Conservation (phyloP, 2,797 vertebrate species). For the Garrulus glandarius region DNA sequence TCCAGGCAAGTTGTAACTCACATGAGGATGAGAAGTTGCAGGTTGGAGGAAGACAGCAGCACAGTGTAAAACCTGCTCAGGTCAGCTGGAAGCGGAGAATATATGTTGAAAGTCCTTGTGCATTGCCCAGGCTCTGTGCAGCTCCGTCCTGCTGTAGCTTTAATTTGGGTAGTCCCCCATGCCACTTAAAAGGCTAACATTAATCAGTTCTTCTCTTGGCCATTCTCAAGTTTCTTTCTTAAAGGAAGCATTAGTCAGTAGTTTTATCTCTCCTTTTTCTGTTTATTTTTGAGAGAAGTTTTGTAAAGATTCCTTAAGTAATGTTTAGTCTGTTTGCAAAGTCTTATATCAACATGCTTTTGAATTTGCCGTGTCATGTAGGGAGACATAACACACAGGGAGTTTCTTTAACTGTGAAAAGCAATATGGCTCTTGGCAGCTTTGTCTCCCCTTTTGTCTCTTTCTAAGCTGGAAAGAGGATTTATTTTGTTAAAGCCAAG, state of each 20-base stretch:
- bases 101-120: neutral
- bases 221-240: constrained; percentile 42
- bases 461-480: neutral
- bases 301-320: constrained; percentile 49
- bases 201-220: neutral
- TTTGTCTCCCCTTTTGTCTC: neutral
- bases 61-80: neutral
- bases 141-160: neutral
- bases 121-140: neutral
- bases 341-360: constrained; percentile 50
- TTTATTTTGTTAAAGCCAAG: constrained; percentile 53
- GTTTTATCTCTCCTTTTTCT: constrained; percentile 37
- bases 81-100: neutral
- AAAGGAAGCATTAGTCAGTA: constrained; percentile 23
- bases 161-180: neutral
- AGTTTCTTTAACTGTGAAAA: constrained; percentile 35
- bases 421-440: constrained; percentile 44
- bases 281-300: constrained; percentile 53
- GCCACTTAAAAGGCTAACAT: neutral
- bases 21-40: neutral
- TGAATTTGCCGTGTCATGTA: neutral
- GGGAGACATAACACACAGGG: constrained; percentile 17
- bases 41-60: neutral
- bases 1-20: neutral
- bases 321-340: constrained; percentile 71